Evolutionary conservation across 30 jellyfish, hydroid and myxozoan species (phyloP).

Genomic region (Euphysa ruthae): DNA sequence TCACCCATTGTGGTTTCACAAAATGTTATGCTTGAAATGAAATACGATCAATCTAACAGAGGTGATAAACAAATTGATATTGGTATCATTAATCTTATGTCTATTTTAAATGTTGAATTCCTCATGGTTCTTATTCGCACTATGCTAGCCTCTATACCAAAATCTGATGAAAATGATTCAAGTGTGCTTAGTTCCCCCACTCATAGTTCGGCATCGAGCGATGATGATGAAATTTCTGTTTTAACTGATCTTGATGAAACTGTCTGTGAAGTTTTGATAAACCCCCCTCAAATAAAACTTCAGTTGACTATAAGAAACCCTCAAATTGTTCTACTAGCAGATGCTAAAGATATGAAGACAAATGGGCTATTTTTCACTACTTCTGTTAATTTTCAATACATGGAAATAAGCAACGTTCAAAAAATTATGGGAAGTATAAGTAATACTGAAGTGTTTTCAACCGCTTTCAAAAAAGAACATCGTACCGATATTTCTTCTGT

Average conservation of each 20-base stretch:
- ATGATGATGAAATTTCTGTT: slow-evolving; percentile 28
- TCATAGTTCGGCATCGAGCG: slow-evolving; percentile 30
- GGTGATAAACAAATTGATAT: slow-evolving; percentile 22
- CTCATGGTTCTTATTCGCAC: slow-evolving; percentile 61
- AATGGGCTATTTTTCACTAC: slow-evolving; percentile 65
- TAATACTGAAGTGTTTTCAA: slow-evolving; percentile 44
- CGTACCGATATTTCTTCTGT: slow-evolving; percentile 62
- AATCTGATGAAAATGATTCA: slow-evolving; percentile 30
- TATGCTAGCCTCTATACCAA: slow-evolving; percentile 58
- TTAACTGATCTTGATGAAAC: neutral
- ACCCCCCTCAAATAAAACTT: slow-evolving; percentile 43
- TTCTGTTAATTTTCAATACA: slow-evolving; percentile 10
- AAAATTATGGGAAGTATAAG: slow-evolving; percentile 5
- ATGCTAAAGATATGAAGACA: slow-evolving; percentile 61
- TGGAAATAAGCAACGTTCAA: slow-evolving; percentile 15
- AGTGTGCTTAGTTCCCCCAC: slow-evolving; percentile 55
- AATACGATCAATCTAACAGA: slow-evolving; percentile 12
- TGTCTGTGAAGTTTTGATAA: slow-evolving; percentile 22
- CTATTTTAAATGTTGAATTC: slow-evolving; percentile 65
- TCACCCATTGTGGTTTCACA: neutral
- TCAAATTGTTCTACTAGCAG: slow-evolving; percentile 75
- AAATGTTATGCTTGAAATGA: slow-evolving; percentile 4
- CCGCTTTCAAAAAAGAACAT: slow-evolving; percentile 58
- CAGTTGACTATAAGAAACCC: slow-evolving; percentile 46
- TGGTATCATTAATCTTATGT: slow-evolving; percentile 35